Conservation (phyloP, 2,888 invertebrate species). For the Tiliacea aurago region DNA sequence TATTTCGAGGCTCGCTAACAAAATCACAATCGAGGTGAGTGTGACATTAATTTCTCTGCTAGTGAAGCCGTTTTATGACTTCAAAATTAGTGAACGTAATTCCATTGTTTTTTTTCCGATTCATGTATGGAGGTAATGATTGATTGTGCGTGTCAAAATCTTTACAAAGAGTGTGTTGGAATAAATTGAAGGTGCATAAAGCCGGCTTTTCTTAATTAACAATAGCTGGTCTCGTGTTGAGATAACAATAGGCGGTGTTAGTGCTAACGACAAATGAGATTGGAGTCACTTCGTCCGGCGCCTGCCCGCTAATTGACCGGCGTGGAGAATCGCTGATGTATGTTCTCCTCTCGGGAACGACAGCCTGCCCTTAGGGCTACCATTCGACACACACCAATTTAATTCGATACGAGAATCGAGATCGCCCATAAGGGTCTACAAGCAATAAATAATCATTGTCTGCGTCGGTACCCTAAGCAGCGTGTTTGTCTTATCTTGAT, state of each 20-base stretch:
- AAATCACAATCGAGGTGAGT: conserved; percentile 77
- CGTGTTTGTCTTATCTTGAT: conserved; percentile 40
- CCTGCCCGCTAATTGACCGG: conserved; percentile 83
- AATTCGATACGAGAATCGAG: conserved; percentile 76
- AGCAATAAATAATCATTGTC: conserved; percentile 45
- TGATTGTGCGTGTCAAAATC: conserved; percentile 53
- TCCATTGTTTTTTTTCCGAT: conserved; percentile 27
- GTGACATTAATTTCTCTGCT: conserved; percentile 74
- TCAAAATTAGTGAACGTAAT: conserved; percentile 54
- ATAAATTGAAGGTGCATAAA: conserved; percentile 58
- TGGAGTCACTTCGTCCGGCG: conserved; percentile 72
- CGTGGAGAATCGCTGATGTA: conserved; percentile 86
- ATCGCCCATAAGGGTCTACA: conserved; percentile 66
- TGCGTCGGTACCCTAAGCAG: conserved; percentile 18
- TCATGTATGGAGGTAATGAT: conserved; percentile 44
- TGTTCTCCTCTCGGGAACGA: conserved; percentile 74
- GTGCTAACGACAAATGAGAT: conserved; percentile 74
- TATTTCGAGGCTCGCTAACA: conserved; percentile 64
- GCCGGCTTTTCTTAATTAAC: conserved; percentile 66
- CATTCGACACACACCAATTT: conserved; percentile 81
- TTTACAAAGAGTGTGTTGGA: conserved; percentile 56
- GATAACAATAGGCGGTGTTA: conserved; percentile 74
- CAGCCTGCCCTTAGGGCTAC: conserved; percentile 73
- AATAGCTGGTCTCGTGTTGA: conserved; percentile 71
- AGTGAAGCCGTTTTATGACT: conserved; percentile 68